Evolutionary conservation across 1,140 invertebrate genomes (phyloP).

Genomic region (Zaprionus gabonicus): DNA sequence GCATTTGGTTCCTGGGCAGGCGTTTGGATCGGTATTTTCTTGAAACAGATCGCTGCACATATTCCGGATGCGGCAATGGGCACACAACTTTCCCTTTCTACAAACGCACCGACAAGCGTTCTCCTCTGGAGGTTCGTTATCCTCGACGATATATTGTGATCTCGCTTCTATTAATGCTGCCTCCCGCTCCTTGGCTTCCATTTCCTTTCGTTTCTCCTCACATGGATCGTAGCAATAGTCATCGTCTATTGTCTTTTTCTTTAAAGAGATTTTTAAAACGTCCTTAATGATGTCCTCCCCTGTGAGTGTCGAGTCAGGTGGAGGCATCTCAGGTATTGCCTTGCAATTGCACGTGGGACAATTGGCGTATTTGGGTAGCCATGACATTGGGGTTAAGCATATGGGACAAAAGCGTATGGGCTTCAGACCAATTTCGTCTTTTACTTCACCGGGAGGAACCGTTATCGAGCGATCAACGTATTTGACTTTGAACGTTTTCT

Average conservation of each 20-base stretch:
- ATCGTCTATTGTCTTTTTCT: background rate
- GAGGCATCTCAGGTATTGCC: slow-evolving; percentile 7
- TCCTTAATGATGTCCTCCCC: slow-evolving; percentile 53
- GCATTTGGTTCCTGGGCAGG: background rate
- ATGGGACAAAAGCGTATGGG: slow-evolving; percentile 64
- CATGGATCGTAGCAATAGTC: slow-evolving; percentile 45
- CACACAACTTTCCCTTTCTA: slow-evolving; percentile 30
- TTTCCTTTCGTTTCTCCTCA: background rate
- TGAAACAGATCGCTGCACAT: slow-evolving; percentile 58
- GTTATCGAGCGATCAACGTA: slow-evolving; percentile 28
- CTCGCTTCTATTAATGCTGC: background rate
- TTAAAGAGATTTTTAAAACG: slow-evolving; percentile 6
- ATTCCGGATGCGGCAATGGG: slow-evolving; percentile 67
- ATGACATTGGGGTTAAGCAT: slow-evolving; percentile 57
- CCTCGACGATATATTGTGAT: background rate
- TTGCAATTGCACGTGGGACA: slow-evolving; percentile 48
- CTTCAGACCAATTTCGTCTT: slow-evolving; percentile 31
- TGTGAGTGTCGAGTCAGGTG: background rate
- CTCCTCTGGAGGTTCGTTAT: background rate
- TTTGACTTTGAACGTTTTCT: background rate
- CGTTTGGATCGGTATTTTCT: background rate
- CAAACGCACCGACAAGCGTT: slow-evolving; percentile 55
- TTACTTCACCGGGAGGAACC: slow-evolving; percentile 29
- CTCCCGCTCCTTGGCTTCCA: background rate
- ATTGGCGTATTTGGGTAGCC: slow-evolving; percentile 49